Evolutionary conservation across 2,113 vertebrate species (phyloP).

Genomic region (Hippocampus mohnikei): DNA sequence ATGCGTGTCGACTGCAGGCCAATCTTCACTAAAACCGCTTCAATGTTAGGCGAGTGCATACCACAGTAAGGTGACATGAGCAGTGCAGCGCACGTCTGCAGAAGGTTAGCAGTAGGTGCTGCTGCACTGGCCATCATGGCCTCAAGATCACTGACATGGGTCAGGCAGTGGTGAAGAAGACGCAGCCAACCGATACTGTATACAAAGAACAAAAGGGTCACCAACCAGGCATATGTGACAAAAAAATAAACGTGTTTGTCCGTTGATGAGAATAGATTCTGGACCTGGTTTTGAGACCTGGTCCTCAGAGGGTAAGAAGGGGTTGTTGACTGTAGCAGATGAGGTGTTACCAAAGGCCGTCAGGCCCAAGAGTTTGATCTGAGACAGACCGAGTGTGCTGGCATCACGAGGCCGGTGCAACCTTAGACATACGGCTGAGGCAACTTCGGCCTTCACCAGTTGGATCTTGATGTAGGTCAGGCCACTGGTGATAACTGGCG

Average conservation of each 20-base stretch:
- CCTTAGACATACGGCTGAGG: slow-evolving; percentile 92
- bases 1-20: slow-evolving; percentile 95
- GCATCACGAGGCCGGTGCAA: slow-evolving; percentile 94
- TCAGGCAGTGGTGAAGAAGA: slow-evolving; percentile 95
- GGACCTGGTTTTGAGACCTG: slow-evolving; percentile 99
- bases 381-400: slow-evolving; percentile 92
- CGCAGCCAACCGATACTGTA: slow-evolving; percentile 95
- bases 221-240: neutral
- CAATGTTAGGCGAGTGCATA: slow-evolving; percentile 98
- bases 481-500: slow-evolving; percentile 92
- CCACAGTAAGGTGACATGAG: slow-evolving; percentile 98
- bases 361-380: slow-evolving; percentile 94
- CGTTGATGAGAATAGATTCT: neutral
- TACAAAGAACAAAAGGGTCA: neutral
- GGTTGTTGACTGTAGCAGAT: slow-evolving; percentile 96
- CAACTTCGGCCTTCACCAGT: slow-evolving; percentile 95
- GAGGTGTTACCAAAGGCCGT: slow-evolving; percentile 97
- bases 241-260: neutral
- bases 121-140: slow-evolving; percentile 97
- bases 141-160: slow-evolving; percentile 95
- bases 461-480: slow-evolving; percentile 99
- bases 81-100: slow-evolving; percentile 95
- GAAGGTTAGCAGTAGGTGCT: slow-evolving; percentile 93
- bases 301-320: slow-evolving; percentile 97
- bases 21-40: slow-evolving; percentile 95